Evolutionary conservation across 2,888 invertebrate species (phyloP).

Genomic region (Volucella bombylans): DNA sequence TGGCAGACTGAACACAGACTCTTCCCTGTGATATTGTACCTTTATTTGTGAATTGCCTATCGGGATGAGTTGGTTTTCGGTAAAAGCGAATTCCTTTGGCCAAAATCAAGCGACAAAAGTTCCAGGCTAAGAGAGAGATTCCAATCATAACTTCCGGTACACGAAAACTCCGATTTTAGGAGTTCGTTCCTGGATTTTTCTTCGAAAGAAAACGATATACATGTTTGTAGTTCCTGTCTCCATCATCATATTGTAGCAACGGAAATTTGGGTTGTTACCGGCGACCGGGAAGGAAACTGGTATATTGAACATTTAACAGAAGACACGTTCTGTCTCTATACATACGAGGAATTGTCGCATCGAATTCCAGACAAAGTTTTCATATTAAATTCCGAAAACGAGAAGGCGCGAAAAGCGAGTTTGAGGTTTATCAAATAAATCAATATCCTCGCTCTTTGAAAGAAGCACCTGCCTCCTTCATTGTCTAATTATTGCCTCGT

Average conservation of each 20-base stretch:
- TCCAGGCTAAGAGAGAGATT: slow-evolving; percentile 58
- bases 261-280: slow-evolving; percentile 69
- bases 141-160: slow-evolving; percentile 68
- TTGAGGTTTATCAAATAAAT: slow-evolving; percentile 56
- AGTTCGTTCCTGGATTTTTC: slow-evolving; percentile 18
- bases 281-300: slow-evolving; percentile 67
- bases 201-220: slow-evolving; percentile 41
- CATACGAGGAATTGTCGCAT: slow-evolving; percentile 12
- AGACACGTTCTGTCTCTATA: slow-evolving; percentile 30
- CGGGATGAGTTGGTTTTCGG: slow-evolving; percentile 5
- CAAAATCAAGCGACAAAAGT: slow-evolving; percentile 42
- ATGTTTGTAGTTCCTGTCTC: slow-evolving; percentile 55
- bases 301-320: slow-evolving; percentile 64
- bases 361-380: slow-evolving; percentile 67
- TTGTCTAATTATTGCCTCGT: slow-evolving; percentile 72
- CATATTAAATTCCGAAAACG: slow-evolving; percentile 39
- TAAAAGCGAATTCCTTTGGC: slow-evolving; percentile 48
- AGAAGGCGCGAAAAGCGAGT: slow-evolving; percentile 18
- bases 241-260: slow-evolving; percentile 53
- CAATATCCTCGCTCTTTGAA: slow-evolving; percentile 44
- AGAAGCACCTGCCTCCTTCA: slow-evolving; percentile 54
- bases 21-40: slow-evolving; percentile 55
- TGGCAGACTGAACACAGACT: slow-evolving; percentile 8
- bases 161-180: slow-evolving; percentile 75
- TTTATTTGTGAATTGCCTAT: slow-evolving; percentile 44